A percentile compares a stretch with the other conserved stretches of the same genome.
These are phyloP conservation scores for Drosophila macrospina DNA, from an alignment of 2,888 invertebrate species.

Conservation along the genomic window DNA sequence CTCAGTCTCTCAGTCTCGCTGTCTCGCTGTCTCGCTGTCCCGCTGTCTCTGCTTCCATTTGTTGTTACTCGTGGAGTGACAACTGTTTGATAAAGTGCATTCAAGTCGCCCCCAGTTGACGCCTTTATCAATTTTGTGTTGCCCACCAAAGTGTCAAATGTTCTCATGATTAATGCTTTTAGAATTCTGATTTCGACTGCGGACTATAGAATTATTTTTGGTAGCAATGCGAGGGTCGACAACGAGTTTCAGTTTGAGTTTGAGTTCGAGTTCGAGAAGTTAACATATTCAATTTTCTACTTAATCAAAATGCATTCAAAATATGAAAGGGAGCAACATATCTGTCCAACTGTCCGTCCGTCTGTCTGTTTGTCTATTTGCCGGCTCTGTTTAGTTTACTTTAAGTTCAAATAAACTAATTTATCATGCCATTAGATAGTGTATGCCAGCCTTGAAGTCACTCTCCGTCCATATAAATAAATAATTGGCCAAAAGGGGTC, in stretches of 20 bases:
- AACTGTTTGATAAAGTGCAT: slow-evolving; percentile 69
- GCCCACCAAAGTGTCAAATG: slow-evolving; percentile 65
- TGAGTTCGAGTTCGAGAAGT: slow-evolving; percentile 58
- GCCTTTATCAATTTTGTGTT: slow-evolving; percentile 68
- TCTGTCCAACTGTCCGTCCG: slow-evolving; percentile 8
- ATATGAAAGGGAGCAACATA: slow-evolving; percentile 66
- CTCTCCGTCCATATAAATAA: slow-evolving; percentile 50
- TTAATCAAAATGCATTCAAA: slow-evolving; percentile 72
- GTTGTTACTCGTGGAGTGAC: slow-evolving; percentile 32
- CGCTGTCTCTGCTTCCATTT: neutral
- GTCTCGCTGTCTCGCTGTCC: slow-evolving; percentile 6
- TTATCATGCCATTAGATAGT: slow-evolving; percentile 77
- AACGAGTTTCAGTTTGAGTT: slow-evolving; percentile 2
- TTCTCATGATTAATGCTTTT: slow-evolving; percentile 68
- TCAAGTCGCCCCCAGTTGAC: slow-evolving; percentile 64
- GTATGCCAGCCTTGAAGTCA: slow-evolving; percentile 65
- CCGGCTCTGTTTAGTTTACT: slow-evolving; percentile 55
- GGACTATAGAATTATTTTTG: slow-evolving; percentile 7
- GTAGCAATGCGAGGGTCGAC: slow-evolving; percentile 34
- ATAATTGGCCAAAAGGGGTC: slow-evolving; percentile 67
- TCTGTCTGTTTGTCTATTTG: slow-evolving; percentile 25
- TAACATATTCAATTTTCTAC: slow-evolving; percentile 75
- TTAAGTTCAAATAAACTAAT: slow-evolving; percentile 72
- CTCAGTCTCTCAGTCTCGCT: slow-evolving; percentile 11
- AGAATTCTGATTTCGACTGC: slow-evolving; percentile 30